A percentile compares a stretch with the other conserved stretches of the same genome.
Conservation (phyloP, 2,797 vertebrate genomes). For the Lagocephalus sceleratus region DNA sequence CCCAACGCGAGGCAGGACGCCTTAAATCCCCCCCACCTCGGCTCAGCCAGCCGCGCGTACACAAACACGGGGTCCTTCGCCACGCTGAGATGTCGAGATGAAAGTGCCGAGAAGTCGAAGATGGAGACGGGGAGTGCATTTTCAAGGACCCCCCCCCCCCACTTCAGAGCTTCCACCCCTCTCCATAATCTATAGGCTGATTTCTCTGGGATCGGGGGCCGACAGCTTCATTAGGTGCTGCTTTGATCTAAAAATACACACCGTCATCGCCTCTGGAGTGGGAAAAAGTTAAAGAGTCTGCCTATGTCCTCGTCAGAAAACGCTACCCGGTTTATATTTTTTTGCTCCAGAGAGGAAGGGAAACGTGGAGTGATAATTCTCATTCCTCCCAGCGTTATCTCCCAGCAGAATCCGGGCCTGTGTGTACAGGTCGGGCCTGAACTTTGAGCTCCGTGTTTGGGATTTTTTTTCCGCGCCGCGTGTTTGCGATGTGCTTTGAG, state of each 20-base stretch:
- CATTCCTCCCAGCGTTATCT: conserved; percentile 29
- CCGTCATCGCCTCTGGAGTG: conserved; percentile 56
- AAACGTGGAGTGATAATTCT: conserved; percentile 35
- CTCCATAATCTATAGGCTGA: conserved; percentile 60
- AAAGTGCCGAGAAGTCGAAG: conserved; percentile 44
- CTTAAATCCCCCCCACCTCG: conserved; percentile 25
- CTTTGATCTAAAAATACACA: conserved; percentile 78
- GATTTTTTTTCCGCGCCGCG: conserved; percentile 24
- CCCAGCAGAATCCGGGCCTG: conserved; percentile 17
- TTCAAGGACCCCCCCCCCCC: conserved; percentile 33
- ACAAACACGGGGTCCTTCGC: conserved; percentile 32
- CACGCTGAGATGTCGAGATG: conserved; percentile 56
- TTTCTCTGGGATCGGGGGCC: conserved; percentile 55
- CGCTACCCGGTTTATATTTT: conserved; percentile 10
- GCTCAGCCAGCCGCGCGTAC: conserved; percentile 5
- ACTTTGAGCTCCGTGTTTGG: conserved; percentile 32
- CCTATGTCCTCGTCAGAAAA: conserved; percentile 53
- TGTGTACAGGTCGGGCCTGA: conserved; percentile 32
- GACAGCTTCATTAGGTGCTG: conserved; percentile 71
- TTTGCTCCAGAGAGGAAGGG: conserved; percentile 16
- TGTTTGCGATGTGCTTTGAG: conserved; percentile 35
- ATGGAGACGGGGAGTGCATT: conserved; percentile 32
- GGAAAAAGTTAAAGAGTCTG: conserved; percentile 65
- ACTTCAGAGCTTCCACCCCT: conserved; percentile 29
- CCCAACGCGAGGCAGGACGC: conserved; percentile 22